phyloP scores from a whole-genome alignment of 2,113 vertebrate genomes.

The Calyptommatus sinebrachiatus region DNA sequence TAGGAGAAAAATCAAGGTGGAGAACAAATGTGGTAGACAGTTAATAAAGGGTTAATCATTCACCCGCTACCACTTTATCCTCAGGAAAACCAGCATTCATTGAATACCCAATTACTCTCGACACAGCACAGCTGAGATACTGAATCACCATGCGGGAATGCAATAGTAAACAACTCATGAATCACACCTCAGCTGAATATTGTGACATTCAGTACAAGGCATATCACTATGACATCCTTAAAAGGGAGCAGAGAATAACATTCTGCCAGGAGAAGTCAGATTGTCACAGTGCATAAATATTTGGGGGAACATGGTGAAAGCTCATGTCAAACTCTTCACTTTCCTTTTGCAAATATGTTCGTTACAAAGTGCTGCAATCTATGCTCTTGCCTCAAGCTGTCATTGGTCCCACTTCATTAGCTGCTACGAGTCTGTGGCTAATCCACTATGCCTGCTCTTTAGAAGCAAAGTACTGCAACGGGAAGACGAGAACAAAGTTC shows the following conservation, averaged over 20 bases:
- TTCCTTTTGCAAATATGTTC: constrained; percentile 12
- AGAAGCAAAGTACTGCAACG: background rate
- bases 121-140: background rate
- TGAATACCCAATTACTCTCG: background rate
- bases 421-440: constrained; percentile 1
- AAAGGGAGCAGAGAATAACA: constrained; percentile 16
- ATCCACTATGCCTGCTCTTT: background rate
- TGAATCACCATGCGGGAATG: background rate
- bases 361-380: constrained; percentile 24
- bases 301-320: background rate
- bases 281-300: background rate
- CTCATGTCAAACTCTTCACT: background rate
- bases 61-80: background rate
- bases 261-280: constrained; percentile 2
- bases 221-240: background rate
- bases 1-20: background rate
- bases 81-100: background rate
- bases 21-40: background rate
- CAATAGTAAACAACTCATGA: background rate
- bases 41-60: background rate
- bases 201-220: background rate
- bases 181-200: background rate
- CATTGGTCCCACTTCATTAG: constrained; percentile 3
- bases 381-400: constrained; percentile 20
- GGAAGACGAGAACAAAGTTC: background rate